Base-by-base conservation (phyloP, 1,140 invertebrate genomes). In the Phocides pigmalion region DNA sequence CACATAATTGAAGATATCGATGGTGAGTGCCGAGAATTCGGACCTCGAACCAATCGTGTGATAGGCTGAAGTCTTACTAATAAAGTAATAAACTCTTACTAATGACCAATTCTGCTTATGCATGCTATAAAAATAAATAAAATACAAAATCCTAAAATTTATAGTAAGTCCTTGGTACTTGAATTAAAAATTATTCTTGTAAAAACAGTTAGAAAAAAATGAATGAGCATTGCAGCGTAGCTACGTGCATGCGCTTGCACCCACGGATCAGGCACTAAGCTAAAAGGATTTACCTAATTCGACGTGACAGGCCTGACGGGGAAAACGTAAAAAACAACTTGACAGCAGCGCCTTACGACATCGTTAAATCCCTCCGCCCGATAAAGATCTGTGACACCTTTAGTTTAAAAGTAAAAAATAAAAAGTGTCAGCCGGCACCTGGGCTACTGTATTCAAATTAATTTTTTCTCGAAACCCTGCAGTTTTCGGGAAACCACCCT, bases 351-450 rank as follows among this genome's bases (percentile, higher is more conserved):
- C 79, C 82, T 81, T 85, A 87, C 77, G 79, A 84, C 81, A 79
- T 84, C 84, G 84, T 89, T 89, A 88, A 89, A 88, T 82, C 84
- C 84, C 77, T 81, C 81, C 84, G 74, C 47, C 66, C 68, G 85
- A 89, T 89, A 89, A 85, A 82, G 81, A 89, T 89, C 87, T 80
- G 84, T 89, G 87, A 88, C 87, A 89, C 85, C 84, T 87, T 76
- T 58, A 64, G 64, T 74, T 78, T 73, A 69, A 75, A 80, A 63
- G 67, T 67, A 63, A 50, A 56, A 46, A 77, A 75, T 77, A 82
- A 74, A 74, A 73, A 79, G 68, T 74, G 72, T 74, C 73, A 79
- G 66, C 74, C 74, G 53, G 69, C 82, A 84, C 72, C 84, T 84
- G 85, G 79, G 74, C 83, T 90, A 88, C 87, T 87, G 87, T 88